Evolutionary conservation across 2,888 invertebrate genomes (phyloP).

Genomic region (Drosophila peninsularis): DNA sequence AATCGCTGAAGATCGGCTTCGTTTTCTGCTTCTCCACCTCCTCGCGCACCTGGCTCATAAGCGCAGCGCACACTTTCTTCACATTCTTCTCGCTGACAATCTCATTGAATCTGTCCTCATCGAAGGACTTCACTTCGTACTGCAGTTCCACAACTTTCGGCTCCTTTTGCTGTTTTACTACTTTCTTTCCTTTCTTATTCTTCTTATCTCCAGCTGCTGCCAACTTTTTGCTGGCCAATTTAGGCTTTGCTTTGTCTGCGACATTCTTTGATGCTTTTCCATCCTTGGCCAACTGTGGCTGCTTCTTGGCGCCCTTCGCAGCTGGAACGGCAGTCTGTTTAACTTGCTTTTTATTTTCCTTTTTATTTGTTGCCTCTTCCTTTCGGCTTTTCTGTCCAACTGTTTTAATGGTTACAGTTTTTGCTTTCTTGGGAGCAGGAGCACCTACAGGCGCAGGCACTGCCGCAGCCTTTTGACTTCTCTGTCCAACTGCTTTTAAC

Average conservation of each 20-base stretch:
- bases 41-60: constrained; percentile 68
- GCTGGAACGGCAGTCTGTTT: not conserved
- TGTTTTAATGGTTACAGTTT: not conserved
- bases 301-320: constrained; percentile 13
- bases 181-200: constrained; percentile 5
- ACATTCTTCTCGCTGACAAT: constrained; percentile 72
- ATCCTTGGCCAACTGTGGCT: constrained; percentile 12
- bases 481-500: not conserved
- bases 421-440: not conserved
- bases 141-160: constrained; percentile 31
- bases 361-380: not conserved
- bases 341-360: constrained; percentile 1
- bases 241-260: not conserved
- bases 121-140: constrained; percentile 70
- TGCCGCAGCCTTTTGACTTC: too few relatives aligned
- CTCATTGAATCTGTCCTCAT: constrained; percentile 74
- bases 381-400: too few relatives aligned
- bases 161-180: constrained; percentile 25
- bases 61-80: constrained; percentile 70
- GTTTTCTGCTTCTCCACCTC: constrained; percentile 74
- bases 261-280: constrained; percentile 11
- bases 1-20: constrained; percentile 81
- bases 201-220: constrained; percentile 8
- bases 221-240: constrained; percentile 27
- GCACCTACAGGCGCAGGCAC: not conserved